Conservation (phyloP, 2,888 invertebrate genomes). For the Acanthosepion lycidas region DNA sequence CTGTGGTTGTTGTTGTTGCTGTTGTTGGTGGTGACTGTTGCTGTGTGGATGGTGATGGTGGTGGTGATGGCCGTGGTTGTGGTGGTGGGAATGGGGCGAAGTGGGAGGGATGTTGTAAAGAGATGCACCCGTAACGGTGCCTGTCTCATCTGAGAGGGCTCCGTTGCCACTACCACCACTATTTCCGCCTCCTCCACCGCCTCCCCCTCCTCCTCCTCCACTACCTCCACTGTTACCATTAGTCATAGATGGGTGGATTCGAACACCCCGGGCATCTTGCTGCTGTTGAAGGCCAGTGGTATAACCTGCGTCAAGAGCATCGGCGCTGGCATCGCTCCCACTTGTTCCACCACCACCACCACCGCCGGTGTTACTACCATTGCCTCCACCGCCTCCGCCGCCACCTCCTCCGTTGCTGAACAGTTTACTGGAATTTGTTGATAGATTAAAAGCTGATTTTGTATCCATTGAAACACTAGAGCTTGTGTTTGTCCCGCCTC, state of each 20-base stretch:
- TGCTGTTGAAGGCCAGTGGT: background rate
- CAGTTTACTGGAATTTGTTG: background rate
- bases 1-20: background rate
- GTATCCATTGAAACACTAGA: background rate
- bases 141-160: background rate
- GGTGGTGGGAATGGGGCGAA: constrained; percentile 20
- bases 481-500: background rate
- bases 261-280: background rate
- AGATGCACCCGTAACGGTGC: background rate
- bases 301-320: background rate
- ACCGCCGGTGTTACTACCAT: background rate
- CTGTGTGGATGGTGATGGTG: background rate
- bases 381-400: background rate
- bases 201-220: background rate
- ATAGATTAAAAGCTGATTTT: constrained; percentile 2
- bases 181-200: background rate
- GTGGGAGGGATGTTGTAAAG: constrained; percentile 20
- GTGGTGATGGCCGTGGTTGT: background rate
- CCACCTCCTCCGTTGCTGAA: background rate
- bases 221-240: background rate
- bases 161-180: background rate
- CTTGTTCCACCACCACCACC: background rate
- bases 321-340: background rate
- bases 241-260: constrained; percentile 4
- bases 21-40: background rate